Percentiles rank a stretch among this genome's conserved stretches.
Evolutionary conservation across 1,140 invertebrate genomes (phyloP).

Genomic region (Drosophila willistoni): DNA sequence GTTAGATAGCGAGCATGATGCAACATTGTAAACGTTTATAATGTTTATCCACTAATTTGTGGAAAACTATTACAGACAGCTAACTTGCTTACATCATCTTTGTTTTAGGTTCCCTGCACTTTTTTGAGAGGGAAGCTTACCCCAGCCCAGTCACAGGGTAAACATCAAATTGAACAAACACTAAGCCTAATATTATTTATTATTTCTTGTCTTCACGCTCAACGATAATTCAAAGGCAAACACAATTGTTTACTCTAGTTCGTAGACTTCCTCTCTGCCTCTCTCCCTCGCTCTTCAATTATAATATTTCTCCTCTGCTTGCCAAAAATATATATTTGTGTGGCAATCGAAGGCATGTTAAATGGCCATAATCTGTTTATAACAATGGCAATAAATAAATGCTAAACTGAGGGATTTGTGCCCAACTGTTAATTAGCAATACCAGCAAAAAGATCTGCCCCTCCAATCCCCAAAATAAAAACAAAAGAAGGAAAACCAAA

Average conservation of each 20-base stretch:
- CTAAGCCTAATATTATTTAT: conserved; percentile 29
- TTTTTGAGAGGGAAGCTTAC: neutral
- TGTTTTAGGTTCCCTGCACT: conserved; percentile 15
- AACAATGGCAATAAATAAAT: conserved; percentile 48
- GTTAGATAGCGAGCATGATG: no score
- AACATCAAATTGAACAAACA: conserved; percentile 51
- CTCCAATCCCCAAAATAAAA: conserved; percentile 24
- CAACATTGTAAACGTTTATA: no score
- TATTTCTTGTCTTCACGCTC: conserved; percentile 40
- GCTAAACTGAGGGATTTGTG: conserved; percentile 53
- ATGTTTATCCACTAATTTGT: no score
- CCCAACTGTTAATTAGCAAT: conserved; percentile 70
- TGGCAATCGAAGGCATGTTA: conserved; percentile 40
- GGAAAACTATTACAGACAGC: no score
- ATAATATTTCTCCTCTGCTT: neutral
- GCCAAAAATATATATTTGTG: neutral
- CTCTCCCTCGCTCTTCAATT: neutral
- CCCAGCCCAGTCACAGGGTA: conserved; percentile 16
- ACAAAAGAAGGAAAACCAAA: conserved; percentile 21
- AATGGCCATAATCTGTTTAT: conserved; percentile 54
- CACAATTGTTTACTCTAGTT: conserved; percentile 66
- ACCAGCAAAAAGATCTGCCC: conserved; percentile 13
- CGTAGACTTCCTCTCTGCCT: conserved; percentile 3
- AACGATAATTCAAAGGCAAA: conserved; percentile 65
- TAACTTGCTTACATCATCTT: neutral